Percentiles rank a stretch among this genome's conserved stretches.
These are phyloP conservation scores for Heteromurus nitidus DNA, from an alignment of 2,888 invertebrate genomes.

Conservation along the genomic window DNA sequence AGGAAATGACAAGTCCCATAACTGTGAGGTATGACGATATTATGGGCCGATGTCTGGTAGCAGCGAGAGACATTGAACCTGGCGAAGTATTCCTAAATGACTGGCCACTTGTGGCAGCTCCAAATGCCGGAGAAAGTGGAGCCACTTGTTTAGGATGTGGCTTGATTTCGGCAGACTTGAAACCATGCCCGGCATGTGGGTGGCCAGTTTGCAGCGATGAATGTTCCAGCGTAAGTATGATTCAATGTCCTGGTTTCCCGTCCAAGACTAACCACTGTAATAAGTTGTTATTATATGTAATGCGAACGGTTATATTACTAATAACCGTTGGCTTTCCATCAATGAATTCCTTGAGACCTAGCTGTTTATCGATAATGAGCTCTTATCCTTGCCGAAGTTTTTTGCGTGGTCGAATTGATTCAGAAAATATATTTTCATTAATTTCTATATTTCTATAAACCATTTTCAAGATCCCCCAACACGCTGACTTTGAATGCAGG, in stretches of 20 bases:
- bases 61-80: constrained; percentile 82
- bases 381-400: no score
- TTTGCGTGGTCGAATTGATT: no score
- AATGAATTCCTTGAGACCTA: no score
- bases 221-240: constrained; percentile 78
- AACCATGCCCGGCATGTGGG: constrained; percentile 76
- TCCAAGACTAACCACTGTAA: no score
- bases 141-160: constrained; percentile 87
- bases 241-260: no score
- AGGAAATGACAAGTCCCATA: constrained; percentile 70
- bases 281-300: no score
- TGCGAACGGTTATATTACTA: no score
- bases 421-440: not conserved
- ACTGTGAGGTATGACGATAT: constrained; percentile 78
- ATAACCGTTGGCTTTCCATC: no score
- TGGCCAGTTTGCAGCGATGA: constrained; percentile 83
- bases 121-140: constrained; percentile 81
- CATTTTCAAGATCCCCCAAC: constrained; percentile 67
- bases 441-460: no score
- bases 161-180: constrained; percentile 76
- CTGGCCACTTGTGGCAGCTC: constrained; percentile 85
- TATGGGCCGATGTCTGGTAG: constrained; percentile 82
- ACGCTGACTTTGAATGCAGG: constrained; percentile 66
- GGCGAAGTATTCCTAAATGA: constrained; percentile 84
- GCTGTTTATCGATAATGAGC: no score